Conservation (phyloP, 2,888 invertebrate genomes). For the Lepidochitona cinerea region DNA sequence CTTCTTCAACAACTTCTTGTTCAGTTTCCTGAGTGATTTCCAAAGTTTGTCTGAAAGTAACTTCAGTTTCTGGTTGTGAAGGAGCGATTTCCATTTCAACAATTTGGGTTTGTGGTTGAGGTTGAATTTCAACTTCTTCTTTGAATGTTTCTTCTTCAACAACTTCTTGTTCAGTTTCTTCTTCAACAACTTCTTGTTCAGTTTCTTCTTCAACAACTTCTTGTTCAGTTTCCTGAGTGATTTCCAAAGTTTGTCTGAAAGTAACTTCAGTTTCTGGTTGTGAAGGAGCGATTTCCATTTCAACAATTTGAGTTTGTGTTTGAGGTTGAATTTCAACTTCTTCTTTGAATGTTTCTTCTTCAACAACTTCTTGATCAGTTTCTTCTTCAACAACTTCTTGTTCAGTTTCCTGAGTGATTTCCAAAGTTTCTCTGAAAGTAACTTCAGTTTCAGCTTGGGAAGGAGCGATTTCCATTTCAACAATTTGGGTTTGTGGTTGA, state of each 20-base stretch:
- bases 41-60: constrained; percentile 12
- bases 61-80: constrained; percentile 14
- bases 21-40: constrained; percentile 20
- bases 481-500: constrained; percentile 18
- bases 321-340: constrained; percentile 20
- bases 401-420: constrained; percentile 18
- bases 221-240: constrained; percentile 9
- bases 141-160: constrained; percentile 18
- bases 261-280: not conserved
- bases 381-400: constrained; percentile 20
- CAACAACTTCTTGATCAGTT: constrained; percentile 11
- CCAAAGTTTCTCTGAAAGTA: constrained; percentile 3
- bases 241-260: constrained; percentile 12
- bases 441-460: constrained; percentile 8
- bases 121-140: constrained; percentile 26
- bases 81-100: constrained; percentile 18
- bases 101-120: constrained; percentile 17
- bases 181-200: constrained; percentile 28
- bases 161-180: constrained; percentile 6
- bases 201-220: constrained; percentile 19
- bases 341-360: constrained; percentile 6
- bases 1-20: constrained; percentile 19
- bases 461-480: constrained; percentile 10
- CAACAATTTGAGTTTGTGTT: constrained; percentile 9
- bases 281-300: constrained; percentile 4